Percentiles rank a stretch among this genome's conserved stretches.
These are phyloP conservation scores for Hofmannophila pseudospretella DNA, from an alignment of 2,888 invertebrate genomes.

Conservation along the genomic window DNA sequence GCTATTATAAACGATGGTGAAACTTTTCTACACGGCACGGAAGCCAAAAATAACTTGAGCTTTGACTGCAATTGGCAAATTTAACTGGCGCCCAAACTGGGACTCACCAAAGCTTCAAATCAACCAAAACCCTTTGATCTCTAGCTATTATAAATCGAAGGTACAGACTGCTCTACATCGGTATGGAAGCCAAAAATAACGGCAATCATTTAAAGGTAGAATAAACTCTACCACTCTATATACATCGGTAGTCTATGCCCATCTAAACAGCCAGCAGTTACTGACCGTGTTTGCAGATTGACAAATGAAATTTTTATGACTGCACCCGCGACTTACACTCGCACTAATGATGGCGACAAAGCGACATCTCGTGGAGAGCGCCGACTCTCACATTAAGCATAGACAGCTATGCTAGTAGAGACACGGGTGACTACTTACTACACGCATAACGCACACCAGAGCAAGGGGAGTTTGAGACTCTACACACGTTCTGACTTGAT, in stretches of 20 bases:
- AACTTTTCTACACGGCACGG: no score
- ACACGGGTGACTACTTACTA: neutral
- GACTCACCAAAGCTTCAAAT: neutral
- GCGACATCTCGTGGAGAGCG: slow-evolving; percentile 26
- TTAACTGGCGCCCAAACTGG: slow-evolving; percentile 8
- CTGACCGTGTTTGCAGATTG: slow-evolving; percentile 46
- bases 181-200: no score
- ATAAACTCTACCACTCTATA: neutral
- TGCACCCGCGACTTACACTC: slow-evolving; percentile 34
- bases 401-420: no score
- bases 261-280: slow-evolving; percentile 1
- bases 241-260: neutral
- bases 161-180: neutral
- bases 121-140: no score
- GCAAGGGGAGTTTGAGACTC: slow-evolving; percentile 7
- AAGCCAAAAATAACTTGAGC: no score
- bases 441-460: neutral
- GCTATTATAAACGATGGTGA: no score
- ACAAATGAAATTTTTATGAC: slow-evolving; percentile 61
- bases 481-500: slow-evolving; percentile 13
- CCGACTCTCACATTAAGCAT: slow-evolving; percentile 1
- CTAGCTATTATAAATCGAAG: neutral
- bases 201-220: no score
- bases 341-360: slow-evolving; percentile 48
- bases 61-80: no score